phyloP scores from a whole-genome alignment of 2,888 invertebrate genomes.

The Andrena bicolor region DNA sequence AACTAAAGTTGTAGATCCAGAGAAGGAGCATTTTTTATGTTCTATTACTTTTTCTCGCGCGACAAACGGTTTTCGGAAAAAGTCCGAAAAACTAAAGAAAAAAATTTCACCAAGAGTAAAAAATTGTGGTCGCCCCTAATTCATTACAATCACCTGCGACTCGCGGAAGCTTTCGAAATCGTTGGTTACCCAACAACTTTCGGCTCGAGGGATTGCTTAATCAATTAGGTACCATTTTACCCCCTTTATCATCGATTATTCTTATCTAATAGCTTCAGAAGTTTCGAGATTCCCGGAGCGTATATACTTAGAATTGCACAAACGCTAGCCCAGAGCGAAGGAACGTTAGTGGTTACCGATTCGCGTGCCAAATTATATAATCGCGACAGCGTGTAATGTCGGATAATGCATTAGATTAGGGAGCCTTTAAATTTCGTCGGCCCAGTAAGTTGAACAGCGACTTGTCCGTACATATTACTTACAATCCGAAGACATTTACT shows the following conservation, averaged over 20 bases:
- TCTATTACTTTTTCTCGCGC: no score
- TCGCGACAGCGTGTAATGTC: neutral
- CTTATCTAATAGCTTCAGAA: constrained; percentile 5
- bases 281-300: neutral
- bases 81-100: no score
- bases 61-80: no score
- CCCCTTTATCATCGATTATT: constrained; percentile 12
- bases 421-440: constrained; percentile 22
- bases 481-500: constrained; percentile 60
- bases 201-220: neutral
- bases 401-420: neutral
- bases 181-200: constrained; percentile 15
- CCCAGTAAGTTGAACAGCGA: neutral
- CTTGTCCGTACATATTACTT: neutral
- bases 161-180: neutral
- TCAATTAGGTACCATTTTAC: constrained; percentile 2
- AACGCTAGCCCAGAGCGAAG: neutral
- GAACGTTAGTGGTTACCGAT: constrained; percentile 7
- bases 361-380: constrained; percentile 8
- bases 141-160: neutral
- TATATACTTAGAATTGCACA: neutral
- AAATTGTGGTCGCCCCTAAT: no score
- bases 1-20: no score
- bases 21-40: no score
- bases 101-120: no score